phyloP scores from a whole-genome alignment of 2,888 invertebrate genomes.

The Silvanus unidentatus region DNA sequence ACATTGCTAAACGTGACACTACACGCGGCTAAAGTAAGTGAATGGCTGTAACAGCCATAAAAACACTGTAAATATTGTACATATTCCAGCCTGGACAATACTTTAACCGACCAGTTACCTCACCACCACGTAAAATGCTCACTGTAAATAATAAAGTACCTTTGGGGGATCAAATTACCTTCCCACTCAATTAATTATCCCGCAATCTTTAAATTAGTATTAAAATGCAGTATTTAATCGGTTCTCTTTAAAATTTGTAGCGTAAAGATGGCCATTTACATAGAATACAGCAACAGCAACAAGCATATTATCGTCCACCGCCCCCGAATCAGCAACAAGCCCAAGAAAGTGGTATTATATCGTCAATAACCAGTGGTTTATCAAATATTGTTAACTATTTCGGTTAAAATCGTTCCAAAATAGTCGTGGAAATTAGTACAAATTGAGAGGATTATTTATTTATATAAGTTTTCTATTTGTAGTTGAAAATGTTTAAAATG shows the following conservation, averaged over 20 bases:
- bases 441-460: background rate
- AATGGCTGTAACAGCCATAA: background rate
- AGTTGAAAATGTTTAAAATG: too few species aligned
- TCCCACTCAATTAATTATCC: background rate
- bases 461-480: too few species aligned
- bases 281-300: slow-evolving; percentile 51
- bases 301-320: slow-evolving; percentile 46
- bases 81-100: slow-evolving; percentile 41
- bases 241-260: slow-evolving; percentile 42
- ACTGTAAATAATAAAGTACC: background rate
- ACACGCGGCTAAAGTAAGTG: slow-evolving; percentile 69
- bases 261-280: slow-evolving; percentile 64
- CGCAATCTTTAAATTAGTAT: background rate
- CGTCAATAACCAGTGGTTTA: slow-evolving; percentile 71
- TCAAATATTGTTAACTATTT: slow-evolving; percentile 75
- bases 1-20: slow-evolving; percentile 79
- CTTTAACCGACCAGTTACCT: slow-evolving; percentile 41
- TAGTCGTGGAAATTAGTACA: background rate
- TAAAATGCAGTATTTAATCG: background rate
- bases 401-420: slow-evolving; percentile 21
- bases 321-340: slow-evolving; percentile 43
- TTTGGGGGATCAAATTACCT: background rate
- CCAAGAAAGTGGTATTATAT: slow-evolving; percentile 59
- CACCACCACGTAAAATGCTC: slow-evolving; percentile 31
- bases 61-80: slow-evolving; percentile 13